Conservation (phyloP, 2,888 invertebrate genomes). For the Uloborus plumipes region DNA sequence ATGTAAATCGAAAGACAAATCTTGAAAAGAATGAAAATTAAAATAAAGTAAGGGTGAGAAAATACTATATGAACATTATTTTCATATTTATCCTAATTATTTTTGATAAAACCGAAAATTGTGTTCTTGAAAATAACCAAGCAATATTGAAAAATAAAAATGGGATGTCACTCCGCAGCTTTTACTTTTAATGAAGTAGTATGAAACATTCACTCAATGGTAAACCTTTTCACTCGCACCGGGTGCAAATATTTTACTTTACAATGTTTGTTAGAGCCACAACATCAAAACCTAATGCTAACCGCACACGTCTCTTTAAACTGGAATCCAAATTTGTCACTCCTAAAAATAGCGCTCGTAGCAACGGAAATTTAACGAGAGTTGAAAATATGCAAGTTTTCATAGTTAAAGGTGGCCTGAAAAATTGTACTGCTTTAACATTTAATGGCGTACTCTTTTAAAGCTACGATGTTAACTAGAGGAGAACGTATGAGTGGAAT, state of each 20-base stretch:
- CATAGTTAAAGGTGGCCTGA: slow-evolving; percentile 24
- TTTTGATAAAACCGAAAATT: too few relatives aligned
- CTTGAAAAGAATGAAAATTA: too few relatives aligned
- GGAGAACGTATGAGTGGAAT: slow-evolving; percentile 24
- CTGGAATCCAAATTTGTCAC: slow-evolving; percentile 5
- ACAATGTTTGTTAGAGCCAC: slow-evolving; percentile 14
- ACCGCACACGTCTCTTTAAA: slow-evolving; percentile 5
- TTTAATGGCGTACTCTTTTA: slow-evolving; percentile 10
- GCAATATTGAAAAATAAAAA: too few relatives aligned
- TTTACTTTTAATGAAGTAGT: too few relatives aligned
- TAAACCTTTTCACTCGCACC: background rate
- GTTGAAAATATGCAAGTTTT: slow-evolving; percentile 22
- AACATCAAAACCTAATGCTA: slow-evolving; percentile 9
- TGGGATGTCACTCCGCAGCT: too few relatives aligned
- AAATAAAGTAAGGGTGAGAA: too few relatives aligned
- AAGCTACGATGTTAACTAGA: slow-evolving; percentile 22
- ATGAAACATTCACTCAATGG: too few relatives aligned
- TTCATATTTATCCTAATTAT: too few relatives aligned
- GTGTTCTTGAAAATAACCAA: too few relatives aligned
- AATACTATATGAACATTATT: too few relatives aligned
- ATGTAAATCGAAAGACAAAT: too few relatives aligned
- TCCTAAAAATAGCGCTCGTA: slow-evolving; percentile 32
- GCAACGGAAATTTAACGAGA: slow-evolving; percentile 31
- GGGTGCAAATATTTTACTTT: slow-evolving; percentile 9
- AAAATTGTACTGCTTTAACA: slow-evolving; percentile 19